phyloP scores from a whole-genome alignment of 2,797 vertebrate genomes.

The Coracias cyanogaster region DNA sequence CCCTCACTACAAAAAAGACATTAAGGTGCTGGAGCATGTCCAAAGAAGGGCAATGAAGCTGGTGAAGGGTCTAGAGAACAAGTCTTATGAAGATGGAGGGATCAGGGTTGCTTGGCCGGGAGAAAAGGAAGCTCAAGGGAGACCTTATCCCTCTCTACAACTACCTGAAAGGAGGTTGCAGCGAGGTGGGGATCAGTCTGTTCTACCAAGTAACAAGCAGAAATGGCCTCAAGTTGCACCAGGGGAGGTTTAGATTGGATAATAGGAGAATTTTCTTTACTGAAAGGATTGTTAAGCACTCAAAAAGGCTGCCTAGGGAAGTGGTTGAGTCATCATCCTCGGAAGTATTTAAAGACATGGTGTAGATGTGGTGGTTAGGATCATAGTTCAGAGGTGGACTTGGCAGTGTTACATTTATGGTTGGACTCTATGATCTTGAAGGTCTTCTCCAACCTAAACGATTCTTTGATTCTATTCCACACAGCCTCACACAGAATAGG shows the following conservation, averaged over 20 bases:
- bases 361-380: neutral
- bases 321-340: neutral
- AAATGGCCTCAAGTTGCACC: neutral
- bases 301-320: neutral
- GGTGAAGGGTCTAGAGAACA: neutral
- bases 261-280: neutral
- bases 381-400: neutral
- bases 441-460: neutral
- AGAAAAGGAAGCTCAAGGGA: neutral
- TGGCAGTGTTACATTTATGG: neutral
- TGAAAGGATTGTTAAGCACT: neutral
- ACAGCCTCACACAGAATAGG: neutral
- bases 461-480: neutral
- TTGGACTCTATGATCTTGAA: neutral
- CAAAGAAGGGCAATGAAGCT: accelerated
- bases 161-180: neutral
- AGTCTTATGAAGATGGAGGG: neutral
- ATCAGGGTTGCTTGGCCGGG: neutral
- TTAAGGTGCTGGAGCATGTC: accelerated
- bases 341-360: neutral
- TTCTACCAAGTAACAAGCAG: neutral
- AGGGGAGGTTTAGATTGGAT: neutral
- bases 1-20: neutral
- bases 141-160: neutral
- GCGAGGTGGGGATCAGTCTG: neutral